Percentiles rank a stretch among this genome's conserved stretches.
phyloP scores from a whole-genome alignment of 1,140 invertebrate genomes.

The Homarus americanus region DNA sequence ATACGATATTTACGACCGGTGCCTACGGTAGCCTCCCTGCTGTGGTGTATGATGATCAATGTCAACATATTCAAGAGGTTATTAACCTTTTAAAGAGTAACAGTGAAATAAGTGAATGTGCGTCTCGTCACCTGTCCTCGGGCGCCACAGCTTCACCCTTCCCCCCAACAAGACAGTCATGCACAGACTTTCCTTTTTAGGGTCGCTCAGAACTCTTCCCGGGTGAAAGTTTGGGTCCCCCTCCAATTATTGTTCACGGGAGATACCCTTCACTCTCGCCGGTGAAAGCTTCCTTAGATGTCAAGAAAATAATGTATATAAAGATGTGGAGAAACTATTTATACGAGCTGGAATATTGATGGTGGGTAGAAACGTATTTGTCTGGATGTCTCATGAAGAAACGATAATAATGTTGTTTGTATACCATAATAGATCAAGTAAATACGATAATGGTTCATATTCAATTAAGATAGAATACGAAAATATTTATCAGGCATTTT shows the following conservation, averaged over 20 bases:
- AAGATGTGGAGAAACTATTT: not conserved
- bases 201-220: not conserved
- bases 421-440: too few relatives aligned
- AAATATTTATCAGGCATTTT: too few relatives aligned
- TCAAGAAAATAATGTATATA: not conserved
- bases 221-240: not conserved
- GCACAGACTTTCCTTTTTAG: not conserved
- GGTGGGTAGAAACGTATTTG: not conserved
- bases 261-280: not conserved
- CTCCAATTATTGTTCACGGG: not conserved
- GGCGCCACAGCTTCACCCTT: not conserved
- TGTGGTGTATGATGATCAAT: too few relatives aligned
- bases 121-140: not conserved
- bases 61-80: not conserved
- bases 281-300: not conserved
- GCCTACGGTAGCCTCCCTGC: too few relatives aligned
- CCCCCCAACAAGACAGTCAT: not conserved
- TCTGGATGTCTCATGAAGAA: too few relatives aligned
- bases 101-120: too few relatives aligned
- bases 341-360: too few relatives aligned
- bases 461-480: too few relatives aligned
- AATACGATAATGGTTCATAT: too few relatives aligned
- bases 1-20: too few relatives aligned
- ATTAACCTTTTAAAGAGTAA: not conserved
- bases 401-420: too few relatives aligned